Conservation (phyloP, 2,797 vertebrate species). For the Gymnopithys bicolor region DNA sequence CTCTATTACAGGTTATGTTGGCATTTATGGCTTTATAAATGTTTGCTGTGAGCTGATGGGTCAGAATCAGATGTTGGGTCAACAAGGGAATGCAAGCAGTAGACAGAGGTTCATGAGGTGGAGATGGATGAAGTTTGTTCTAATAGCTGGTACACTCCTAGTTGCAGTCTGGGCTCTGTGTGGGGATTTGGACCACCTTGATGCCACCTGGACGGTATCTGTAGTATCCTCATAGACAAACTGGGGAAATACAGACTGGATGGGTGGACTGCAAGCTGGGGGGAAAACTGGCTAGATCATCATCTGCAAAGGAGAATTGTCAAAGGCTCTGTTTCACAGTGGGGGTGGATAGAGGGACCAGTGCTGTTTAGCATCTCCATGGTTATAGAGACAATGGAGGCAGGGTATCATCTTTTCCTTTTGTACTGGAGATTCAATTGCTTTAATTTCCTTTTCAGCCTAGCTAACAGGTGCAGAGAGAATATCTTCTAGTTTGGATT, state of each 20-base stretch:
- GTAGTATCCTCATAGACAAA: neutral
- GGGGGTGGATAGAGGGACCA: neutral
- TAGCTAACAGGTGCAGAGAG: neutral
- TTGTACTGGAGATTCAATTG: neutral
- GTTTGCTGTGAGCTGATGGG: neutral
- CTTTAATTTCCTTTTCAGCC: neutral
- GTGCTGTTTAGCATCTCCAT: neutral
- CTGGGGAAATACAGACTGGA: fast-evolving
- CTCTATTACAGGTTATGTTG: neutral
- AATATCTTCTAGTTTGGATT: neutral
- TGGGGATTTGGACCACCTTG: neutral
- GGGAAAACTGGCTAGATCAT: neutral
- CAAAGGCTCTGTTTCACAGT: neutral
- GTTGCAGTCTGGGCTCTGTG: neutral
- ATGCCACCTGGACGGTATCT: neutral
- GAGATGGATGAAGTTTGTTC: neutral
- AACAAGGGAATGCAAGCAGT: neutral
- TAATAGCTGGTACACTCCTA: neutral
- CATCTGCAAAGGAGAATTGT: neutral
- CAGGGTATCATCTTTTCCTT: neutral
- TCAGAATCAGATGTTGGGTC: neutral
- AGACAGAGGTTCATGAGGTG: neutral
- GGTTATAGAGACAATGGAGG: neutral
- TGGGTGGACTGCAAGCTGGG: neutral
- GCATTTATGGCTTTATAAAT: neutral